Conservation (phyloP, 2,888 invertebrate genomes). For the Lymantria dispar region DNA sequence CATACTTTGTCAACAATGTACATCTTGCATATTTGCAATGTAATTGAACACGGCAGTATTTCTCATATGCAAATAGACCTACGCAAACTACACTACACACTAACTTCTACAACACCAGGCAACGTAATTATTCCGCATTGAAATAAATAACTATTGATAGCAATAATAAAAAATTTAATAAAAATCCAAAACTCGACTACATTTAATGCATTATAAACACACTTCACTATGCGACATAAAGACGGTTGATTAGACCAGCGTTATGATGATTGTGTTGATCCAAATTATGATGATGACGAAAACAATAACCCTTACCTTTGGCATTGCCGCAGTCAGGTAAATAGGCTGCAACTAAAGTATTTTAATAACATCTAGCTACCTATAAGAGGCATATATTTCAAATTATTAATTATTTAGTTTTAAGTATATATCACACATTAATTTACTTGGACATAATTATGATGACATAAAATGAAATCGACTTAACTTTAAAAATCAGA, state of each 20-base stretch:
- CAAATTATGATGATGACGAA: neutral
- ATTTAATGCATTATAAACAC: constrained; percentile 1
- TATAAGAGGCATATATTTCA: constrained; percentile 63
- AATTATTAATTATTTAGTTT: constrained; percentile 49
- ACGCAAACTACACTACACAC: constrained; percentile 36
- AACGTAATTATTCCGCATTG: constrained; percentile 64
- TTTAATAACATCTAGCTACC: constrained; percentile 68
- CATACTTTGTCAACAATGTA: constrained; percentile 39
- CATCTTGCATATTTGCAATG: constrained; percentile 41
- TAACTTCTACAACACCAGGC: constrained; percentile 67
- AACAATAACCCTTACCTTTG: constrained; percentile 19
- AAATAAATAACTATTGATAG: constrained; percentile 75
- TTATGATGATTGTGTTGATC: neutral
- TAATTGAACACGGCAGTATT: constrained; percentile 61
- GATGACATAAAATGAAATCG: constrained; percentile 33
- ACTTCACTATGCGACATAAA: neutral
- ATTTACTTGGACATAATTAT: constrained; percentile 63
- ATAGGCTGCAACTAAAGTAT: constrained; percentile 24
- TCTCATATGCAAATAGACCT: constrained; percentile 54
- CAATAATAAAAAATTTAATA: constrained; percentile 39
- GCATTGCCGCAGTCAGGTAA: constrained; percentile 21
- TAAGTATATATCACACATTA: constrained; percentile 69
- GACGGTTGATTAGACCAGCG: neutral
- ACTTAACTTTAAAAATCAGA: constrained; percentile 37
- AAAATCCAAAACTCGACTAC: constrained; percentile 32